A percentile compares a stretch with the other conserved stretches of the same genome.
Conservation (phyloP, 2,797 vertebrate genomes). For the Eutrigla gurnardus region DNA sequence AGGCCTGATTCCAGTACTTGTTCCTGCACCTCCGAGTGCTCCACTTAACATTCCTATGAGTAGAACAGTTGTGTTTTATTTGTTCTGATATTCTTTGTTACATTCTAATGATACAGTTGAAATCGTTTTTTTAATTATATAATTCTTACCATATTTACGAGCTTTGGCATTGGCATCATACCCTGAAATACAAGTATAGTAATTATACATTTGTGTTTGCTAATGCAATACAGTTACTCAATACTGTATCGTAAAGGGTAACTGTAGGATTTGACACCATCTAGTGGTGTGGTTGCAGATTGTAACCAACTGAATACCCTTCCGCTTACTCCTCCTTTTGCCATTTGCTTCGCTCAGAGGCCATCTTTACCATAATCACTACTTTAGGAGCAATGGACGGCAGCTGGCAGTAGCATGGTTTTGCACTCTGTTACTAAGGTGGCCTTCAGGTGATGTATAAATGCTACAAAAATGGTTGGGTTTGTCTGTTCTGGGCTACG, state of each 20-base stretch:
- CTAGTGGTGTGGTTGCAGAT: neutral
- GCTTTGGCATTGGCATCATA: slow-evolving; percentile 80
- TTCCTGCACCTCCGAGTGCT: slow-evolving; percentile 65
- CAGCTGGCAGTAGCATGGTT: too few species aligned
- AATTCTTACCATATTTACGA: slow-evolving; percentile 80
- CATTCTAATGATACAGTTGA: neutral
- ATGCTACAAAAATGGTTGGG: too few species aligned
- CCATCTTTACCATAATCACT: too few species aligned
- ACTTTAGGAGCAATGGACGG: too few species aligned
- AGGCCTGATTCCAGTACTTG: slow-evolving; percentile 47
- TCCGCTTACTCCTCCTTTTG: neutral
- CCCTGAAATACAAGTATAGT: slow-evolving; percentile 59
- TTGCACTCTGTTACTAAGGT: too few species aligned
- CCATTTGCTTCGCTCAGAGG: too few species aligned
- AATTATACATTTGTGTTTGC: slow-evolving; percentile 5
- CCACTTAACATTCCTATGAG: slow-evolving; percentile 76
- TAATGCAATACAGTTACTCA: neutral
- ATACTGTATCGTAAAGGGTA: too few species aligned
- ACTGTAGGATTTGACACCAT: too few species aligned
- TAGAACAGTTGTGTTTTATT: neutral
- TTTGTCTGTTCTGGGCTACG: neutral
- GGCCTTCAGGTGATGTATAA: too few species aligned
- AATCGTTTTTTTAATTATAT: neutral
- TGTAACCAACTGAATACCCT: neutral
- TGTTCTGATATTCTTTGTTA: slow-evolving; percentile 1